A percentile compares a stretch with the other conserved stretches of the same genome.
Conservation (phyloP, 2,113 vertebrate genomes). For the Tringa solitaria region DNA sequence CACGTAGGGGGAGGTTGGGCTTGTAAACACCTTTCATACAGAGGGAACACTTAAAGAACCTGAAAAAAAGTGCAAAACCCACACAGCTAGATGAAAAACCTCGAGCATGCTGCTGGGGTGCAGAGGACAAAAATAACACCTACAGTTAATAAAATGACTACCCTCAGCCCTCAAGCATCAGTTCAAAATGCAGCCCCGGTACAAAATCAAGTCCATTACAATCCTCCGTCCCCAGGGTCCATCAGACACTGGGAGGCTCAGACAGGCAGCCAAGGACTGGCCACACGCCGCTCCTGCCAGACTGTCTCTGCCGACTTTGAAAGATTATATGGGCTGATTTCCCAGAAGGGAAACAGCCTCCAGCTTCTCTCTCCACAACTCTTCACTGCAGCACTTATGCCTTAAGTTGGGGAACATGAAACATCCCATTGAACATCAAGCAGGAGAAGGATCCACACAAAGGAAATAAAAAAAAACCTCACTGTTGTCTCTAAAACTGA, state of each 20-base stretch:
- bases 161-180: neutral
- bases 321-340: slow-evolving; percentile 16
- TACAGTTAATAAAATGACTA: neutral
- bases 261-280: neutral
- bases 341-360: slow-evolving; percentile 37
- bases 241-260: neutral
- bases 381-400: neutral
- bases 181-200: neutral
- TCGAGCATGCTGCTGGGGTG: neutral
- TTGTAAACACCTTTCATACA: neutral
- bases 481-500: neutral
- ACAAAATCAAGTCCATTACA: neutral
- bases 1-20: neutral
- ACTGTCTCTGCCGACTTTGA: neutral
- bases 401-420: neutral
- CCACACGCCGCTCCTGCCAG: neutral
- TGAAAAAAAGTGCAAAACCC: neutral
- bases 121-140: neutral
- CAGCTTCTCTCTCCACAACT: neutral
- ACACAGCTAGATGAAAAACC: neutral
- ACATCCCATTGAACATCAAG: neutral
- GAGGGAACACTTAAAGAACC: neutral
- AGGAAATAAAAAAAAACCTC: neutral
- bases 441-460: neutral
- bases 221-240: neutral